phyloP scores from a whole-genome alignment of 2,888 invertebrate species.

The Diplazon laetatorius region DNA sequence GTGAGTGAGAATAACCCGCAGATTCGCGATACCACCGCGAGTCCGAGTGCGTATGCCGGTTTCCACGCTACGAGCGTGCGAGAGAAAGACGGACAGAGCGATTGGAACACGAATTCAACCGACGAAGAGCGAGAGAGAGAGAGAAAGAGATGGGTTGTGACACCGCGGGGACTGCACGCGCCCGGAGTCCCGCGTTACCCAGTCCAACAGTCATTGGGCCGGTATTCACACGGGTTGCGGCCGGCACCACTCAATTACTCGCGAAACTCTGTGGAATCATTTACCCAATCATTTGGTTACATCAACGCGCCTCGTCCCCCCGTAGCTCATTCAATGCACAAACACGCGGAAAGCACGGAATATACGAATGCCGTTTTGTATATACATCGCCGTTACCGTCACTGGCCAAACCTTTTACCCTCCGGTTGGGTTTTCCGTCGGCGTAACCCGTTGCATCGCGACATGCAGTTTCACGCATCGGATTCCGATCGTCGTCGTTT shows the following conservation, averaged over 20 bases:
- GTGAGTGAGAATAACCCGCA: slow-evolving; percentile 26
- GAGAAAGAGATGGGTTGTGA: background rate
- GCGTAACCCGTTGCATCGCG: no score
- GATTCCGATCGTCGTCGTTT: slow-evolving; percentile 54
- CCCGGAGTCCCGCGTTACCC: slow-evolving; percentile 54
- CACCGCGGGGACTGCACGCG: slow-evolving; percentile 33
- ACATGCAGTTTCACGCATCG: slow-evolving; percentile 44
- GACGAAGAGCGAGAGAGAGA: background rate
- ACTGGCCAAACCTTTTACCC: no score
- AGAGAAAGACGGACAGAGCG: slow-evolving; percentile 1
- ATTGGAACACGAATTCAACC: slow-evolving; percentile 10
- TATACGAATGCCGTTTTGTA: no score
- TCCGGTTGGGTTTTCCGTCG: no score
- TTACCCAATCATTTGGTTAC: slow-evolving; percentile 83
- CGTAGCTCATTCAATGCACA: slow-evolving; percentile 48
- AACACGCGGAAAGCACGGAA: slow-evolving; percentile 7
- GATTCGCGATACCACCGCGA: slow-evolving; percentile 51
- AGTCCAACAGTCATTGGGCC: slow-evolving; percentile 72
- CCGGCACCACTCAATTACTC: slow-evolving; percentile 82
- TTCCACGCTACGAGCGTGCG: slow-evolving; percentile 5
- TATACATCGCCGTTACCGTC: no score
- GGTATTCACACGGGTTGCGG: slow-evolving; percentile 69
- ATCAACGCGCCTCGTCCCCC: slow-evolving; percentile 80
- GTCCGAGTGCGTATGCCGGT: slow-evolving; percentile 37
- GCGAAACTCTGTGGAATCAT: slow-evolving; percentile 82